A percentile compares a stretch with the other conserved stretches of the same genome.
These are phyloP conservation scores for Caenorhabditis sp. DNA, from an alignment of 2,888 invertebrate genomes.

Conservation along the genomic window DNA sequence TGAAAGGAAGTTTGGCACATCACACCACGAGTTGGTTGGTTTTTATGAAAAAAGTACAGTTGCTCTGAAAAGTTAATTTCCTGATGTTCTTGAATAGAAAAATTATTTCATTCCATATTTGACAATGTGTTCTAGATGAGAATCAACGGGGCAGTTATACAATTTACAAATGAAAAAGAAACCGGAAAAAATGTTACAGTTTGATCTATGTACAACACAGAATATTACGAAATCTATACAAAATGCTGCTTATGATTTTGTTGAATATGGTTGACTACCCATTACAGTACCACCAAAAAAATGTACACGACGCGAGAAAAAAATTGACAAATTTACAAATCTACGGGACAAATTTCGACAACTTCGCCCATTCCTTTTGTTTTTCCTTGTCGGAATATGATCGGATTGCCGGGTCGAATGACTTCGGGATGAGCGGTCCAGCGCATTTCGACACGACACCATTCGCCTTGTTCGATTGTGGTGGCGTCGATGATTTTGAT, in stretches of 20 bases:
- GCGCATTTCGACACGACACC: conserved; percentile 78
- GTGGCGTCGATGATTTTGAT: conserved; percentile 70
- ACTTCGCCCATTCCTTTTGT: conserved; percentile 88
- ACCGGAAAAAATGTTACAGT: neutral
- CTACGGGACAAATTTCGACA: conserved; percentile 44
- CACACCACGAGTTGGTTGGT: no score
- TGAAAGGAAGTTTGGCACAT: no score
- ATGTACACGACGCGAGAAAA: neutral
- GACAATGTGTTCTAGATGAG: neutral
- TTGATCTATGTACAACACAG: neutral
- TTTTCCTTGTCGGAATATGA: conserved; percentile 84
- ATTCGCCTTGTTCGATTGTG: conserved; percentile 80
- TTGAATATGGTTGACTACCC: neutral
- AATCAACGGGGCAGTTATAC: neutral
- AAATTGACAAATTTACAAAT: neutral
- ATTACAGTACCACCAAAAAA: neutral
- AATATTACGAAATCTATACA: neutral
- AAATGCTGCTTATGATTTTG: neutral
- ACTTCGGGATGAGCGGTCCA: conserved; percentile 54
- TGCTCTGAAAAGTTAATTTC: no score
- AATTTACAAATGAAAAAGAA: neutral
- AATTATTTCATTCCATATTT: no score
- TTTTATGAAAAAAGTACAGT: no score
- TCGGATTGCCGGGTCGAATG: conserved; percentile 77
- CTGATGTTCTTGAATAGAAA: no score